Percentiles rank a stretch among this genome's conserved stretches.
Evolutionary conservation across 2,113 vertebrate species (phyloP).

Genomic region (Coturnix japonica): DNA sequence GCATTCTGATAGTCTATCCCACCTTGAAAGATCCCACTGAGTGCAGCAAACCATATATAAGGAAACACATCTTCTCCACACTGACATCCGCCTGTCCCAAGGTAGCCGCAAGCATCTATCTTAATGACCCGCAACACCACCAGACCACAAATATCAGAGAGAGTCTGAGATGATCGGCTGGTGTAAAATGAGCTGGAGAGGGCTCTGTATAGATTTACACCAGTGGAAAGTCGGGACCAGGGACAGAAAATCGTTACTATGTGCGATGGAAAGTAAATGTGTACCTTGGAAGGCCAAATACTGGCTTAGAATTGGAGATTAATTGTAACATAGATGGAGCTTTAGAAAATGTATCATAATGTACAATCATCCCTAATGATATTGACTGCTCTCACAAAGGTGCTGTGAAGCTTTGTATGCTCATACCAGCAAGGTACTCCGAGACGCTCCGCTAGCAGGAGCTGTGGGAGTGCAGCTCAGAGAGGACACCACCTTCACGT

Average conservation of each 20-base stretch:
- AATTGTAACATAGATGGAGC: constrained; percentile 30
- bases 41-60: constrained; percentile 39
- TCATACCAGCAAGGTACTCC: neutral
- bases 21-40: constrained; percentile 42
- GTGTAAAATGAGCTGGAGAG: constrained; percentile 37
- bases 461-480: neutral
- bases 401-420: neutral
- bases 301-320: constrained; percentile 31
- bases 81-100: constrained; percentile 26
- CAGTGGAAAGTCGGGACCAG: neutral
- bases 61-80: constrained; percentile 32
- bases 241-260: constrained; percentile 54
- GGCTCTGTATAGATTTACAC: constrained; percentile 51
- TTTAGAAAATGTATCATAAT: constrained; percentile 15
- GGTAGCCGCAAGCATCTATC: constrained; percentile 62
- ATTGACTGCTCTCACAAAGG: constrained; percentile 12
- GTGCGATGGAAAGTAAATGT: constrained; percentile 51
- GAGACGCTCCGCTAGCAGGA: neutral
- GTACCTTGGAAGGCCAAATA: constrained; percentile 54
- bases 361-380: neutral
- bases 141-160: constrained; percentile 51
- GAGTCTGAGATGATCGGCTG: constrained; percentile 27
- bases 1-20: constrained; percentile 36
- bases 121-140: constrained; percentile 47
- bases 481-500: neutral